These are phyloP conservation scores for Mimachlamys varia DNA, from an alignment of 2,888 invertebrate genomes.

Conservation along the genomic window DNA sequence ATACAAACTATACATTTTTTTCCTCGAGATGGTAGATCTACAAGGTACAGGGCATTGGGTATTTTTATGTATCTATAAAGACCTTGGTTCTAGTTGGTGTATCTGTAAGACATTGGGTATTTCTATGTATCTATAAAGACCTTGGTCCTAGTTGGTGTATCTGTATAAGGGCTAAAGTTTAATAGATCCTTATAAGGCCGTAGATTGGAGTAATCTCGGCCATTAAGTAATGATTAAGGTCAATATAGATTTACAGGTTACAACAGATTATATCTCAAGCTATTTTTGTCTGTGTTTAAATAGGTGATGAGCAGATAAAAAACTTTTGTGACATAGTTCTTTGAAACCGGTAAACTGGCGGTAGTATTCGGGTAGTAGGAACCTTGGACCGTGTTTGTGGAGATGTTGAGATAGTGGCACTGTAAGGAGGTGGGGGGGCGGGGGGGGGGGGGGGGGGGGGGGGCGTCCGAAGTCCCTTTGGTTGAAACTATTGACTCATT, in stretches of 20 bases:
- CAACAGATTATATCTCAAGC: constrained; percentile 12
- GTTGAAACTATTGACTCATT: no score
- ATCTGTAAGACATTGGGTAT: background rate
- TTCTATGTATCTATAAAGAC: background rate
- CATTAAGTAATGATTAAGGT: background rate
- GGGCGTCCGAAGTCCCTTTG: background rate
- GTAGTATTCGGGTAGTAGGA: background rate
- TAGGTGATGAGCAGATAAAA: constrained; percentile 16
- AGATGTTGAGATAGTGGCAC: background rate
- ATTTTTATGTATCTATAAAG: background rate
- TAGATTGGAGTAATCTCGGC: background rate
- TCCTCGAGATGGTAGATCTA: background rate
- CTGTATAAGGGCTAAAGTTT: background rate
- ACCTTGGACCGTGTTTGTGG: background rate
- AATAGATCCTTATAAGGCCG: background rate
- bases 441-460: background rate
- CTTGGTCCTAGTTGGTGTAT: background rate
- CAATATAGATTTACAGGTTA: background rate
- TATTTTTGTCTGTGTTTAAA: constrained; percentile 1
- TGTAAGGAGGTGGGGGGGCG: background rate
- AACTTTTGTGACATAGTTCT: background rate
- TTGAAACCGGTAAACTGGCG: background rate
- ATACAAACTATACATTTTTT: background rate
- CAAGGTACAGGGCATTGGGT: background rate
- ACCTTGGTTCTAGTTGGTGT: background rate